phyloP scores from a whole-genome alignment of 2,113 vertebrate species.

The Lophura nycthemera region DNA sequence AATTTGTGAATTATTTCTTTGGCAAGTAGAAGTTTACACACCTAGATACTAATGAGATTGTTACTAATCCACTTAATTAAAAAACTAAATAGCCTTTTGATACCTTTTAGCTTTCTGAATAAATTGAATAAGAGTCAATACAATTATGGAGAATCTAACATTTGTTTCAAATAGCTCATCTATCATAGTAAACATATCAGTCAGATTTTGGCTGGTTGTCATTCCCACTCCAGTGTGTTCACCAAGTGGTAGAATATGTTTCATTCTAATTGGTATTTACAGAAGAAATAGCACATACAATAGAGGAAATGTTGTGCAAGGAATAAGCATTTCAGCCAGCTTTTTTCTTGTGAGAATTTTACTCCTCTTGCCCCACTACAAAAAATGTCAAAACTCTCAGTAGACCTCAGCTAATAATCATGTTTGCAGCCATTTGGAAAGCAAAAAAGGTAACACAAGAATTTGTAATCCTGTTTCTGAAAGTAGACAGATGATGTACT shows the following conservation, averaged over 20 bases:
- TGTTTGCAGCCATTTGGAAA: background rate
- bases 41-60: conserved; percentile 38
- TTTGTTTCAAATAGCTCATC: conserved; percentile 35
- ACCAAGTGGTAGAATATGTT: conserved; percentile 35
- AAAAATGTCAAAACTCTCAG: conserved; percentile 16
- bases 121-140: conserved; percentile 10
- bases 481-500: background rate
- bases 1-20: background rate
- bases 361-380: background rate
- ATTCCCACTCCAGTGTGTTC: conserved; percentile 15
- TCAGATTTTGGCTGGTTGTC: background rate
- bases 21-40: conserved; percentile 7
- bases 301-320: conserved; percentile 7
- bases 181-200: conserved; percentile 27
- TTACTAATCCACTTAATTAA: conserved; percentile 13
- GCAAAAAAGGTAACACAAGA: conserved; percentile 19
- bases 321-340: background rate
- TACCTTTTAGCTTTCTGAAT: conserved; percentile 41
- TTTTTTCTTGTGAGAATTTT: background rate
- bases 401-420: background rate
- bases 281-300: conserved; percentile 1
- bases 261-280: conserved; percentile 42
- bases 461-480: conserved; percentile 45
- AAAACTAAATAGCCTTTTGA: conserved; percentile 34
- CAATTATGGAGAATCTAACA: conserved; percentile 17